A percentile compares a stretch with the other conserved stretches of the same genome.
These are phyloP conservation scores for Eulemur rufifrons DNA, from an alignment of 2,113 vertebrate species.

Conservation along the genomic window DNA sequence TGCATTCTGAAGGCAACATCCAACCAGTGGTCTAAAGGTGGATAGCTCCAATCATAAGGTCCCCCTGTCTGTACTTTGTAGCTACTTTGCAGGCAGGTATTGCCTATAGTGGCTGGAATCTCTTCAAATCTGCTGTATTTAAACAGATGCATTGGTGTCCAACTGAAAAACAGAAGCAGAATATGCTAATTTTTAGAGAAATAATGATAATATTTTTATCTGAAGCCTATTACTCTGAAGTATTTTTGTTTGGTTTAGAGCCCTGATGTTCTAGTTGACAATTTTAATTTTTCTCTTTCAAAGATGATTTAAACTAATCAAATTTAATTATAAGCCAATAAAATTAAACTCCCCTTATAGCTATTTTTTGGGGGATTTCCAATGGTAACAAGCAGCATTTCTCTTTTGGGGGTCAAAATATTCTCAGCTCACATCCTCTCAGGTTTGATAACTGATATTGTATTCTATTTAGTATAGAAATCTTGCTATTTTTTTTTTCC, in stretches of 20 bases:
- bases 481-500: neutral
- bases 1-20: neutral
- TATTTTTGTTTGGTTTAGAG: slow-evolving; percentile 26
- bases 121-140: neutral
- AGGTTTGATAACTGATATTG: neutral
- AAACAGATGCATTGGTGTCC: neutral
- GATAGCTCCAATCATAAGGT: neutral
- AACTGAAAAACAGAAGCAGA: neutral
- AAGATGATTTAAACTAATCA: neutral
- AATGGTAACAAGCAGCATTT: slow-evolving; percentile 10
- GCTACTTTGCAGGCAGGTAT: neutral
- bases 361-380: slow-evolving; percentile 12
- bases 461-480: neutral
- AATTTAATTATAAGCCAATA: neutral
- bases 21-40: neutral
- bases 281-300: neutral
- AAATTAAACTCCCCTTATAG: neutral
- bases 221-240: neutral
- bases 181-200: neutral
- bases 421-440: neutral
- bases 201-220: neutral
- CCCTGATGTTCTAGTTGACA: neutral
- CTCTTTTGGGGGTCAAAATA: slow-evolving; percentile 36
- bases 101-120: neutral
- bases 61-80: neutral